Conservation (phyloP, 2,888 invertebrate species). For the Drosophila cyrtoloma region DNA sequence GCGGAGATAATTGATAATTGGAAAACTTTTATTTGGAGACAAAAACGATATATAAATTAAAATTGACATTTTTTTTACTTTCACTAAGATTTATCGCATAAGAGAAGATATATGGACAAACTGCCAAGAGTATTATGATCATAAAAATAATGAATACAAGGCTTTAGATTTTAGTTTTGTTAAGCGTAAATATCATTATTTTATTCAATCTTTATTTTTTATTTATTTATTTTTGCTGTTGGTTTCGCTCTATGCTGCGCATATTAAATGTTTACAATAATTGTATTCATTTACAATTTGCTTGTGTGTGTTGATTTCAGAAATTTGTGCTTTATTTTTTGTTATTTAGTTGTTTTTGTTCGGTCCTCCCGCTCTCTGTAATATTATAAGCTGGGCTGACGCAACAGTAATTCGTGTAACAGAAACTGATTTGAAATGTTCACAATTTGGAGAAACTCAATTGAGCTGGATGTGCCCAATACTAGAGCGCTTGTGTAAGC, state of each 20-base stretch:
- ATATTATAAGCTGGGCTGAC: slow-evolving; percentile 53
- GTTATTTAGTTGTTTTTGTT: slow-evolving; percentile 41
- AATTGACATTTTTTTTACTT: not conserved
- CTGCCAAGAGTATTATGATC: not conserved
- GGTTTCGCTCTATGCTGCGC: slow-evolving; percentile 28
- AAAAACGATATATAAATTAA: not conserved
- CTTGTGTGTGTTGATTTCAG: slow-evolving; percentile 50
- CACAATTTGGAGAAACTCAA: slow-evolving; percentile 40
- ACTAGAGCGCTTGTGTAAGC: slow-evolving; percentile 27
- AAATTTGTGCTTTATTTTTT: slow-evolving; percentile 48
- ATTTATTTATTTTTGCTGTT: slow-evolving; percentile 28
- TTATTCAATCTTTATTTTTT: slow-evolving; percentile 17
- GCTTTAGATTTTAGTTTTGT: slow-evolving; percentile 40
- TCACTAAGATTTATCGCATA: not conserved
- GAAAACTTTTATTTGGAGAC: not conserved
- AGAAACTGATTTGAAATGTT: slow-evolving; percentile 40
- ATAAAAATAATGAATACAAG: not conserved
- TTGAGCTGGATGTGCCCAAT: slow-evolving; percentile 24
- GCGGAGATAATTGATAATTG: not conserved
- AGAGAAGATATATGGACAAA: not conserved
- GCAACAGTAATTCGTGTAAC: slow-evolving; percentile 39
- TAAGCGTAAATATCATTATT: slow-evolving; percentile 58
- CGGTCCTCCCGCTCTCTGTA: slow-evolving; percentile 23
- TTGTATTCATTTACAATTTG: slow-evolving; percentile 61
- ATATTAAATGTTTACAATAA: slow-evolving; percentile 66